Base-by-base conservation (phyloP, 2,888 invertebrate genomes). In the Xestoiulus laeticollis region DNA sequence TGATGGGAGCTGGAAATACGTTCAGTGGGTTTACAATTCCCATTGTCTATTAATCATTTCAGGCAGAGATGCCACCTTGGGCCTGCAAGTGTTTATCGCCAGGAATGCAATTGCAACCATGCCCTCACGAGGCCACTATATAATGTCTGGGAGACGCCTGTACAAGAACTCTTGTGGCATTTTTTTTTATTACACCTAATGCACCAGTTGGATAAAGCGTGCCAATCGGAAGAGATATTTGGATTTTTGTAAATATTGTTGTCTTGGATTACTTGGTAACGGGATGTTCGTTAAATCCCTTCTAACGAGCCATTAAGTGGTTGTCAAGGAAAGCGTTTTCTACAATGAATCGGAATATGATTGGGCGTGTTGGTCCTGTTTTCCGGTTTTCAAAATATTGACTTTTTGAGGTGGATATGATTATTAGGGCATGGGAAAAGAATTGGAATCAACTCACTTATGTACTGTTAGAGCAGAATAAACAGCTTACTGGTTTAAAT, bases 21-120 rank as follows among this genome's bases (percentile, higher is more conserved):
- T 8, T 26, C 68, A 53, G 68, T 68, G 68, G 68, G 6, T 68
- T 22, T 68, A 10, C 68, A 68, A 68, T 68, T 68, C 68, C 68
- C 68, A 26, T 68, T 68, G 68, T 68, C 68, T 26, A 68, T 68
- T 68, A 68, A 68, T 68, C 68, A 68, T 68, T 68, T 68, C n/a
- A 26, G 68, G 68, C 26, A 68, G 68, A 26, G 68, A 68, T 68
- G 68, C 68, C 68, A 68, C 68, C 26, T 26, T 68, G 26, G 68
- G 68, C 68, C 68, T 68, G 68, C 68, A 6, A 26, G 68, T 68
- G 68, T 68, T 68, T 68, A 68, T 68, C 68, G 68, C 26, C 26
- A 6, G 68, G 26, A 26, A 68, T 68, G 68, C 68, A 68, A 68
- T 68, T 68, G 68, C 26, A 10, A 26, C 5, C 68, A 26, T 26